Evolutionary conservation across 2,888 invertebrate species (phyloP).

Genomic region (Hyposoter dolosus): DNA sequence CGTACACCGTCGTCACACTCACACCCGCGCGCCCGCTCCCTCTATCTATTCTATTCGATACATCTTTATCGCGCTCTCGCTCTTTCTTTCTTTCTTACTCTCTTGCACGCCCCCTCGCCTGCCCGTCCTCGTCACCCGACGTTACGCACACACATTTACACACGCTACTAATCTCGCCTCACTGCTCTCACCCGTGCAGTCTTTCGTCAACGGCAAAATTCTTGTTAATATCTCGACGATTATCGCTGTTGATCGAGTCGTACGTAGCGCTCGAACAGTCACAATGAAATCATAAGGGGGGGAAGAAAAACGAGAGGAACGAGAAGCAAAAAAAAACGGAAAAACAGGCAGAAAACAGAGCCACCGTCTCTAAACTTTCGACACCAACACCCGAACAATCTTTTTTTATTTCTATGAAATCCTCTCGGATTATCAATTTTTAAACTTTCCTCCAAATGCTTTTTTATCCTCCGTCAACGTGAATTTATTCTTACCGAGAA

Average conservation of each 20-base stretch:
- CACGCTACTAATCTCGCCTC: constrained; percentile 28
- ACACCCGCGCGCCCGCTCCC: constrained; percentile 71
- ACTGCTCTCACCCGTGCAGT: constrained; percentile 48
- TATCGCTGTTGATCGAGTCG: constrained; percentile 40
- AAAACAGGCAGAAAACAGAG: constrained; percentile 20
- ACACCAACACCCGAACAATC: constrained; percentile 46
- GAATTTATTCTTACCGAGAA: constrained; percentile 87
- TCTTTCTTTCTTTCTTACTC: constrained; percentile 28
- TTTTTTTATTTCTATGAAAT: constrained; percentile 21
- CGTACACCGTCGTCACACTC: constrained; percentile 66
- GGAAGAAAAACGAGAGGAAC: neutral
- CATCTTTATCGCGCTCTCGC: constrained; percentile 29
- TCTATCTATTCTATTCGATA: constrained; percentile 66
- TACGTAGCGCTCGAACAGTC: constrained; percentile 30
- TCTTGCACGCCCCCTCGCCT: neutral
- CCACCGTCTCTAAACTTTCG: constrained; percentile 26
- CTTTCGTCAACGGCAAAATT: constrained; percentile 53
- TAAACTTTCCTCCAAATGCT: constrained; percentile 31
- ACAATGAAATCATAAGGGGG: constrained; percentile 31
- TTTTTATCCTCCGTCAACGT: constrained; percentile 64
- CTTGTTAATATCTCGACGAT: constrained; percentile 50
- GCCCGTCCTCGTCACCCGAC: constrained; percentile 9
- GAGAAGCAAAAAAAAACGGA: neutral
- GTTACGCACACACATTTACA: constrained; percentile 14
- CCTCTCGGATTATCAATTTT: constrained; percentile 10